Base-by-base conservation (phyloP, 2,113 vertebrate genomes). In the western clawed frog (Xenopus tropicalis) region DNA sequence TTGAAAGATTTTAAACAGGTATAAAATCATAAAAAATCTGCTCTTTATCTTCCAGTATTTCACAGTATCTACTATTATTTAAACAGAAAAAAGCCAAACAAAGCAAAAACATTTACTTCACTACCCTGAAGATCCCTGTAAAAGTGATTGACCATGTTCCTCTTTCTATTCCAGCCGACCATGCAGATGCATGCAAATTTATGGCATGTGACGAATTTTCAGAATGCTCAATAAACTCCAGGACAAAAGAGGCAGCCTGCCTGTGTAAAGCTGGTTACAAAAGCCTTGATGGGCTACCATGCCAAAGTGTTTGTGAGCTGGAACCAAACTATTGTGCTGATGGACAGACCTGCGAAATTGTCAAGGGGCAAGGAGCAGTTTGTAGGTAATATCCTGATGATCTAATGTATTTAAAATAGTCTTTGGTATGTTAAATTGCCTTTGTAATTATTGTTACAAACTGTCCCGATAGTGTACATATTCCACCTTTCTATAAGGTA, bases 111-210 rank as follows among this genome's bases (percentile, higher is more conserved):
- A 37, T 37, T 37, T n/a, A 61, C 17, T 3, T 24, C 82, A 42
- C 14, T 78, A 81, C 12, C n/a, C 73, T 66, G 71, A 72, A 12
- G 21, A 58, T 68, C 7, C 25, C 79, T 66, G 29, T n/a, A 54
- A 9, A 17, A 2, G 1, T 54, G 16, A n/a, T n/a, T n/a, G 8
- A 37, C 29, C 29, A 3, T 37, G 3, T 37, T 37, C 29, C 29
- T 37, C 6, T 54, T 17, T 54, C 14, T 79, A 61, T 83, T 85
- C 8, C 90, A 98, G 95, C 90, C n/a, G 95, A 97, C 68, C 88
- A 82, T 82, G 93, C 91, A 2, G 89, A 96, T 48, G 88, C 92
- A 20, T 98, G 95, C 85, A 95, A 93, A 82, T 95, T 94, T 85
- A 82, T 93, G 91, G 91, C 93, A 6, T 98, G 96, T 6, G 88